Conservation (phyloP, 1,140 invertebrate genomes). For the Zaprionus nigranus region DNA sequence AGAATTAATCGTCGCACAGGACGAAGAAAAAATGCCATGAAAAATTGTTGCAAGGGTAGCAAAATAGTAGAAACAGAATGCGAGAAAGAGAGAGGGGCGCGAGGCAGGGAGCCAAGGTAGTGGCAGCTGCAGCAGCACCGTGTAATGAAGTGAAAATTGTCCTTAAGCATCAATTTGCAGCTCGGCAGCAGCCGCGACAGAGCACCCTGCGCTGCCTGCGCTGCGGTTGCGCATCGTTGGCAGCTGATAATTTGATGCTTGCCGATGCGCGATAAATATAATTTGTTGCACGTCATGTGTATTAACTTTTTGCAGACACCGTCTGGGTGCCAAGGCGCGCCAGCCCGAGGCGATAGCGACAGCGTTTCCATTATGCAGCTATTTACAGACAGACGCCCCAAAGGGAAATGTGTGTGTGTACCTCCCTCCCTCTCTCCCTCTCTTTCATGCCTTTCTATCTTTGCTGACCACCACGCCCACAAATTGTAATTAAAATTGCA, state of each 20-base stretch:
- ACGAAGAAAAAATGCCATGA: conserved; percentile 10
- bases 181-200: conserved; percentile 33
- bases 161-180: conserved; percentile 83
- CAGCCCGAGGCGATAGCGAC: conserved; percentile 12
- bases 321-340: conserved; percentile 34
- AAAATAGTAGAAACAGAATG: background rate
- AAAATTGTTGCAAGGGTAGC: conserved; percentile 6
- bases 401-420: conserved; percentile 22
- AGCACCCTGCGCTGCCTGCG: conserved; percentile 11
- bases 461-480: conserved; percentile 67
- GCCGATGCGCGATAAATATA: conserved; percentile 84
- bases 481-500: conserved; percentile 81
- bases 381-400: conserved; percentile 48
- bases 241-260: conserved; percentile 79
- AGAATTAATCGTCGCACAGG: conserved; percentile 49
- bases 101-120: background rate
- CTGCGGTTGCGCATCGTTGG: conserved; percentile 50
- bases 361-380: conserved; percentile 66
- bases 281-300: conserved; percentile 83
- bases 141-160: conserved; percentile 84
- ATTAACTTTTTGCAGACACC: conserved; percentile 79
- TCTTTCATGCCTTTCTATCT: background rate
- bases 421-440: background rate
- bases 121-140: conserved; percentile 40
- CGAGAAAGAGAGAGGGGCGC: no score